Percentiles rank a stretch among this genome's conserved stretches.
Evolutionary conservation across 2,888 invertebrate genomes (phyloP).

Genomic region (Meiosimyza platycephala): DNA sequence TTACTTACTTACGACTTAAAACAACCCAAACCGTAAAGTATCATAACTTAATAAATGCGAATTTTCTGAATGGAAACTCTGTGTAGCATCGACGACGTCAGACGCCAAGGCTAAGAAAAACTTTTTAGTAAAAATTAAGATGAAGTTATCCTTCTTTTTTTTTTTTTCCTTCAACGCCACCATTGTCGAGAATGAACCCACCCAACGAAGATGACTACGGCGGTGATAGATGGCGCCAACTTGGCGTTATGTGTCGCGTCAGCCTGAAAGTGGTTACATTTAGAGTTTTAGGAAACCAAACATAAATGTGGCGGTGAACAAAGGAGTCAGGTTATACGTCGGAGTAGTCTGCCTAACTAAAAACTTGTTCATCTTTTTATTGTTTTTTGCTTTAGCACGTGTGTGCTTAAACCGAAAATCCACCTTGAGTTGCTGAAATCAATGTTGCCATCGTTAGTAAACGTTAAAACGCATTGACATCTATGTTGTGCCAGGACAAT

Average conservation of each 20-base stretch:
- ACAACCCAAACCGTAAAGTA: too few relatives aligned
- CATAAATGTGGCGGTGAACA: neutral
- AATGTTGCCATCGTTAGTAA: neutral
- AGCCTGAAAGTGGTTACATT: constrained; percentile 9
- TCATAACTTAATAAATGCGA: too few relatives aligned
- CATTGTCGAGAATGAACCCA: neutral
- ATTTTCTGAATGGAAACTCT: too few relatives aligned
- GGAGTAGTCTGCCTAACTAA: constrained; percentile 1
- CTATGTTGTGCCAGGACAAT: neutral
- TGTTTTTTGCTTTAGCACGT: constrained; percentile 1
- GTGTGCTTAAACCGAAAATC: neutral
- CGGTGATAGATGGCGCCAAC: constrained; percentile 67
- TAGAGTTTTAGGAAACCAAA: constrained; percentile 6
- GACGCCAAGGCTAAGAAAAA: too few relatives aligned
- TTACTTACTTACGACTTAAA: too few relatives aligned
- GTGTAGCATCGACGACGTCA: too few relatives aligned
- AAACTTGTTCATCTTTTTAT: constrained; percentile 32
- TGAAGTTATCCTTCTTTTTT: neutral
- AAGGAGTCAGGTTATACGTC: constrained; percentile 10
- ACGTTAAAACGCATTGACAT: neutral
- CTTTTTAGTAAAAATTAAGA: constrained; percentile 15
- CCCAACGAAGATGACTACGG: constrained; percentile 35
- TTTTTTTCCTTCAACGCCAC: neutral
- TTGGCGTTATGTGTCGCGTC: constrained; percentile 54
- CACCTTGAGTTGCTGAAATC: constrained; percentile 26